A percentile compares a stretch with the other conserved stretches of the same genome.
phyloP scores from a whole-genome alignment of 2,113 vertebrate genomes.

The Aldabrachelys gigantea region DNA sequence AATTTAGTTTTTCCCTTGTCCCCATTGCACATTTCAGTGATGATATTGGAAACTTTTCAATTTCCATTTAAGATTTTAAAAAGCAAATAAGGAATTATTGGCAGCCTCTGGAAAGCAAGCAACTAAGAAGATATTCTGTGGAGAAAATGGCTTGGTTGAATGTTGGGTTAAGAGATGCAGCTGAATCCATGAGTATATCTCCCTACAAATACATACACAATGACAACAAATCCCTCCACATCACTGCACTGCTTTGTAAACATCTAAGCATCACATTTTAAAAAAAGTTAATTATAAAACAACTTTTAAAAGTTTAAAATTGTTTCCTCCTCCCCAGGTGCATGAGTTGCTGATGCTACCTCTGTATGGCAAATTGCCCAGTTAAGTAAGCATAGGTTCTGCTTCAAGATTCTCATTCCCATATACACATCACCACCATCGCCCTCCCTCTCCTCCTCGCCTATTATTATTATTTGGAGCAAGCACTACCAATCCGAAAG shows the following conservation, averaged over 20 bases:
- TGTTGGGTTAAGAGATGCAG: neutral
- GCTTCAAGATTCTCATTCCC: neutral
- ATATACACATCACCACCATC: neutral
- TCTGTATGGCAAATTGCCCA: neutral
- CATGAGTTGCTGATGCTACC: neutral
- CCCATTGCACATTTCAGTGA: neutral
- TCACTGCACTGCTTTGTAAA: fast-evolving
- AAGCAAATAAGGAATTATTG: conserved; percentile 28
- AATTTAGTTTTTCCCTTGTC: conserved; percentile 42
- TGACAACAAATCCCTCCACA: neutral
- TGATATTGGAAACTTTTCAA: conserved; percentile 29
- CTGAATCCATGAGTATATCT: neutral
- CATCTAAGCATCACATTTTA: neutral
- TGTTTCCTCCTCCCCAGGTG: neutral
- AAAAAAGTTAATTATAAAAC: neutral
- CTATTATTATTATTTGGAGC: neutral
- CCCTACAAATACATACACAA: neutral
- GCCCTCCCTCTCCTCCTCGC: neutral
- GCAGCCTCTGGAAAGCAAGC: neutral
- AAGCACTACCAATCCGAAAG: neutral
- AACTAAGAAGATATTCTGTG: neutral
- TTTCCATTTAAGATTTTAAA: conserved; percentile 42
- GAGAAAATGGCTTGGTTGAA: neutral
- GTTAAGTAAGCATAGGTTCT: neutral
- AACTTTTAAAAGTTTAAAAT: neutral